Evolutionary conservation across 2,888 invertebrate species (phyloP), one percentile per base, ranked within the genome.

Genomic region (Apotomis capreana): DNA sequence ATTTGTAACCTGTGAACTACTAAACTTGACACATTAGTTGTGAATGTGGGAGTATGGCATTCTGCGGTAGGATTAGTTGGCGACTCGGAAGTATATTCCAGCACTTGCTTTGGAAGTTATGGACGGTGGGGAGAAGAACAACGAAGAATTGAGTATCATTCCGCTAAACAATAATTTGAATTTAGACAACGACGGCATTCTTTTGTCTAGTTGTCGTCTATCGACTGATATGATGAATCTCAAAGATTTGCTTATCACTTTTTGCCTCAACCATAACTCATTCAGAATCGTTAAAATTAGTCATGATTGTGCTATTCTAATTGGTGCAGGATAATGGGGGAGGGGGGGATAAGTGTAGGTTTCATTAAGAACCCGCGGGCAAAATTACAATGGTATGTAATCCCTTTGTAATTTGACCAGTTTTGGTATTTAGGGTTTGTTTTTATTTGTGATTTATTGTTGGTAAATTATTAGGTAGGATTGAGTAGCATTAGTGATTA

Each of bases 291-390:
- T 55, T 55, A 62, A 61, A 54, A 54, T 37, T n/a, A 52, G 54
- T n/a, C 44, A 61, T 26, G 13, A 44, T 55, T 55, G 10, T 55
- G 61, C n/a, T 55, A 61, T 54, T 46, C 61, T 69, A 69, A 69
- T 69, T 62, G 55, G 37, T 9, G 61, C 55, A 9, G 6, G 40
- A 40, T 40, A 40, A 40, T 40, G 40, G 40, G 40, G 40, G 40
- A 6, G 40, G 40, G 40, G 40, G 40, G 40, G 12, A 55, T 68
- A 62, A 61, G 6, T 55, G 55, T 69, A 8, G 69, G 68, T 51
- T 59, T 3, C 44, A 60, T 68, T 68, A 46, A 44, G 54, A 4
- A 36, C 9, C 51, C 13, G n/a, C 15, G 61, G 12, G 61, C 36
- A 55, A 55, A 62, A 69, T 69, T 57, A 55, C 64, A 12, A 6